These are phyloP conservation scores for Aproaerema taeniolella DNA, from an alignment of 2,888 invertebrate genomes.

Conservation along the genomic window DNA sequence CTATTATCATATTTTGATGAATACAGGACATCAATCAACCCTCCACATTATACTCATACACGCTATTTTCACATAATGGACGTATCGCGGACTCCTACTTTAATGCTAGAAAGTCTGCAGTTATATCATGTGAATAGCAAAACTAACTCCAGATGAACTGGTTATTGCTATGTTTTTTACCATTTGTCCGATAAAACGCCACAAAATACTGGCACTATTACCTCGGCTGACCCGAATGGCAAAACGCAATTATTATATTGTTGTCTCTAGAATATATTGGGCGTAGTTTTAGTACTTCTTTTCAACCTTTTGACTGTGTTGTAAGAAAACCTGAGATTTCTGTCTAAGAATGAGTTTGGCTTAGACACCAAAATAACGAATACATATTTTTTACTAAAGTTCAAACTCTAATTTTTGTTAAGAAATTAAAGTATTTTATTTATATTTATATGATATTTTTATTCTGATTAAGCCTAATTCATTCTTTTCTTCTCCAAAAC, in stretches of 20 bases:
- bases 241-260: slow-evolving; percentile 26
- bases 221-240: slow-evolving; percentile 70
- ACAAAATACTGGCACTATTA: slow-evolving; percentile 68
- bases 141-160: slow-evolving; percentile 76
- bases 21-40: slow-evolving; percentile 24
- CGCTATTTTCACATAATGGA: slow-evolving; percentile 41
- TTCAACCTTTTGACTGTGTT: too few relatives aligned
- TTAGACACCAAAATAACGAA: too few relatives aligned
- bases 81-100: slow-evolving; percentile 47
- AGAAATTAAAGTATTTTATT: too few relatives aligned
- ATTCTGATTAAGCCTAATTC: not conserved
- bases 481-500: not conserved
- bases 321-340: too few relatives aligned
- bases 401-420: too few relatives aligned
- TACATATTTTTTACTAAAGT: too few relatives aligned
- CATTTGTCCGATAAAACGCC: slow-evolving; percentile 78
- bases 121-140: slow-evolving; percentile 66
- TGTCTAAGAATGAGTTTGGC: too few relatives aligned
- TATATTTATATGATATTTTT: not conserved
- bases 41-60: slow-evolving; percentile 30
- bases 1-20: slow-evolving; percentile 15
- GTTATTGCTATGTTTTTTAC: slow-evolving; percentile 67
- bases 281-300: slow-evolving; percentile 20
- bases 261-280: slow-evolving; percentile 12
- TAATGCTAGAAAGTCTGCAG: slow-evolving; percentile 58